These are phyloP conservation scores for Palloptera scutellata DNA, from an alignment of 2,888 invertebrate species.

Conservation along the genomic window DNA sequence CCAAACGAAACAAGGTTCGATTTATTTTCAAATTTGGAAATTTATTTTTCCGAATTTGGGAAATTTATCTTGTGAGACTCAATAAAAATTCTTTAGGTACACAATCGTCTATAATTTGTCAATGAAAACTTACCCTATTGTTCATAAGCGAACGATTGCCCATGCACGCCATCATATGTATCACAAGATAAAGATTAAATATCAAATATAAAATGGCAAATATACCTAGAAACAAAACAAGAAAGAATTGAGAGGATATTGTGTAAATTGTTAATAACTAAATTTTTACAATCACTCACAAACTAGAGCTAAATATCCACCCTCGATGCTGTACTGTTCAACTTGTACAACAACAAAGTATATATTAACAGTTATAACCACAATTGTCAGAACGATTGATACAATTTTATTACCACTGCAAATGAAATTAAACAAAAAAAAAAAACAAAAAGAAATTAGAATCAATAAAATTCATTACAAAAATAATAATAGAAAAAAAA, in stretches of 20 bases:
- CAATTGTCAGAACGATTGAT: slow-evolving; percentile 71
- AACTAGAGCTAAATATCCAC: slow-evolving; percentile 65
- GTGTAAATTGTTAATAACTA: background rate
- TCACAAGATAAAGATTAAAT: slow-evolving; percentile 78
- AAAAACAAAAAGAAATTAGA: background rate
- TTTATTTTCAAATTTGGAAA: no score
- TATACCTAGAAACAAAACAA: slow-evolving; percentile 59
- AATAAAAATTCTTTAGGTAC: no score
- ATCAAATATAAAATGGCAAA: slow-evolving; percentile 73
- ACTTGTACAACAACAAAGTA: slow-evolving; percentile 77
- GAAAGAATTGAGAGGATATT: slow-evolving; percentile 14
- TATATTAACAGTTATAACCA: slow-evolving; percentile 81
- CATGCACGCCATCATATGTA: slow-evolving; percentile 76
- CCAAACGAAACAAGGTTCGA: no score
- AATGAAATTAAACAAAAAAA: slow-evolving; percentile 42
- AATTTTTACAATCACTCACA: slow-evolving; percentile 49
- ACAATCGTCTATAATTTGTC: background rate
- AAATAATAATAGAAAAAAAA: background rate
- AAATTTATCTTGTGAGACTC: no score
- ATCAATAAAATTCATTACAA: background rate
- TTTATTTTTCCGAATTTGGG: no score
- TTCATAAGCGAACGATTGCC: slow-evolving; percentile 68
- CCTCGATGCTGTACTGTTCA: slow-evolving; percentile 61
- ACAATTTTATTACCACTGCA: slow-evolving; percentile 75
- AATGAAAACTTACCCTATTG: slow-evolving; percentile 63